Base-by-base conservation (phyloP, 2,888 invertebrate genomes). In the Phortica okadai region DNA sequence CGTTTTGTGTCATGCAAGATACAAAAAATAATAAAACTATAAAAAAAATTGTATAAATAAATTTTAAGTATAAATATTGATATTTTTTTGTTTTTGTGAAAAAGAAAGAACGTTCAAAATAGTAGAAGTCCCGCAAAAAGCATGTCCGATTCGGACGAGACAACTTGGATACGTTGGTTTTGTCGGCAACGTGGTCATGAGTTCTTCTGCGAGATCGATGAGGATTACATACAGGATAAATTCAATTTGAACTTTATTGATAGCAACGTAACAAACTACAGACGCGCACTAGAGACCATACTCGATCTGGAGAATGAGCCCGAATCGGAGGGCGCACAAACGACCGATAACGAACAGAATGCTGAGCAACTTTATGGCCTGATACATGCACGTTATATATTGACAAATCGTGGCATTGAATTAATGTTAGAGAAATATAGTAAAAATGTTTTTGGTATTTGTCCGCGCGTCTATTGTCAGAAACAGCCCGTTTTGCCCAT, bases 391-490 rank as follows among this genome's bases (percentile, higher is more conserved):
- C 95, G 99, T 86, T 99, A 99, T 92, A 99, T 99, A 91, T 94
- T 99, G 91, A 99, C 99, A 79, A 99, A 99, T 93, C 94, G 99
- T 89, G 99, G 99, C 79, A 99, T 99, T 89, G 98, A 97, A 82
- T 97, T 98, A 92, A 99, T 99, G 99, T 95, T 99, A 91, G 99
- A 99, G 91, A 99, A 99, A 93, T 99, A 98, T 93, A 98, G 99
- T 92, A 95, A 97, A 75, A 98, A 98, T 76, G 98, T 98, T 91
- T 99, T 99, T 92, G 99, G 99, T 21, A 96, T 96, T 90, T 99
- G 99, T 92, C 99, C 99, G 25, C 94, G 99, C 74, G 99, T 99
- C 5, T 99, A 99, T 92, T 99, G 99, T 92, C 99, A 99, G 93
- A 97, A 97, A 87, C 99, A 99, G 92, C 95, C 97, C 8, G 97